phyloP scores from a whole-genome alignment of 2,797 vertebrate genomes.

The Prunella strophiata region DNA sequence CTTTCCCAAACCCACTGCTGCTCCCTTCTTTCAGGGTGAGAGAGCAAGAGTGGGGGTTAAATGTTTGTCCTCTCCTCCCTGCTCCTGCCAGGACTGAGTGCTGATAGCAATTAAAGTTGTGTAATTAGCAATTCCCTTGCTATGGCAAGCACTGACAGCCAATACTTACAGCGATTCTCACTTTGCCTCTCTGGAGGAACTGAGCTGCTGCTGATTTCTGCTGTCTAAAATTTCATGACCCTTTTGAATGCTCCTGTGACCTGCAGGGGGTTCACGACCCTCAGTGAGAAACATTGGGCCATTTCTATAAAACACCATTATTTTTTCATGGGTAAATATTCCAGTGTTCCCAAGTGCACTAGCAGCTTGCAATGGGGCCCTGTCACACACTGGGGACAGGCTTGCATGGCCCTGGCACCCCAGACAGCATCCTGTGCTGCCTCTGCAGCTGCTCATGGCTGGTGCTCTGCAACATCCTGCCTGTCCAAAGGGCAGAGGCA shows the following conservation, averaged over 20 bases:
- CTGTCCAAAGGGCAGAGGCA: not conserved
- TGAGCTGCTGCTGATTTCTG: slow-evolving; percentile 10
- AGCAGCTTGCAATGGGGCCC: not conserved
- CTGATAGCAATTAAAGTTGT: not conserved
- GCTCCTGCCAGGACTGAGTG: not conserved
- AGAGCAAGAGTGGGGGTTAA: not conserved
- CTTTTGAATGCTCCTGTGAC: not conserved
- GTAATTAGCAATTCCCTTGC: not conserved
- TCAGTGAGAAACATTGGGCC: not conserved
- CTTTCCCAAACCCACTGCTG: not conserved
- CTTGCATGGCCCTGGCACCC: not conserved
- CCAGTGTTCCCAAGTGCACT: not conserved
- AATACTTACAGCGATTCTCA: not conserved
- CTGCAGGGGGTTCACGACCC: not conserved
- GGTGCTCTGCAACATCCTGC: not conserved
- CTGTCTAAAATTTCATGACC: slow-evolving; percentile 24
- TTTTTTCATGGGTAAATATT: not conserved
- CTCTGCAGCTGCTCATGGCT: accelerated
- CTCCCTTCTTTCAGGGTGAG: not conserved
- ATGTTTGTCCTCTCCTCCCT: not conserved
- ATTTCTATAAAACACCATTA: not conserved
- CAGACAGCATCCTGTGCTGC: not conserved
- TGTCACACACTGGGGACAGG: not conserved
- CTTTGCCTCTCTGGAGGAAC: not conserved
- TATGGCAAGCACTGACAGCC: not conserved